phyloP scores from a whole-genome alignment of 2,888 invertebrate genomes.

The Slavum lentiscoides region DNA sequence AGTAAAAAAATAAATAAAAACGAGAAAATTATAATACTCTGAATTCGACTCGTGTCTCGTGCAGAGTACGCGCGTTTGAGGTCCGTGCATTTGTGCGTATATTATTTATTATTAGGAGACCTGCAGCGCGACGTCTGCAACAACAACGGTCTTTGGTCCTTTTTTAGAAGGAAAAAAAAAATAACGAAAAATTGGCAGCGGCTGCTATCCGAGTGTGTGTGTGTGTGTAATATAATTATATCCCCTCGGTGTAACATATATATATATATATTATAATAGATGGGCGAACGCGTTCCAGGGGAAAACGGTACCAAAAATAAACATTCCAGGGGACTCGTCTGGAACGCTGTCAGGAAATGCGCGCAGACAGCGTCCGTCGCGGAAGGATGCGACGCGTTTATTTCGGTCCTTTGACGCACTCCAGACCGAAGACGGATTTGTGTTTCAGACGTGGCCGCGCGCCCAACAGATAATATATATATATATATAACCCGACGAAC shows the following conservation, averaged over 20 bases:
- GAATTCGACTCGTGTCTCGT: too few relatives aligned
- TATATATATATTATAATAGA: background rate
- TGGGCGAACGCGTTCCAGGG: conserved; percentile 11
- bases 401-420: conserved; percentile 45
- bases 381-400: conserved; percentile 2
- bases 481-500: background rate
- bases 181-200: conserved; percentile 25
- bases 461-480: background rate
- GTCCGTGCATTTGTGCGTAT: background rate
- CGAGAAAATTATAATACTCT: too few relatives aligned
- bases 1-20: too few relatives aligned
- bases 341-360: conserved; percentile 49
- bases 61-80: background rate
- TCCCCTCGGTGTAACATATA: too few relatives aligned
- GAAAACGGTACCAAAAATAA: conserved; percentile 31
- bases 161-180: background rate
- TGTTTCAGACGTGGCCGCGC: background rate
- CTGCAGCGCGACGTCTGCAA: too few relatives aligned
- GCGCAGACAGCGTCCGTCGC: background rate
- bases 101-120: too few relatives aligned
- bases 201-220: background rate
- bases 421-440: conserved; percentile 44
- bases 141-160: background rate
- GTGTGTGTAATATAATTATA: conserved; percentile 35
- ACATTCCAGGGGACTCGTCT: conserved; percentile 51